Conservation (phyloP, 1,140 invertebrate genomes). For the Phthorimaea operculella region DNA sequence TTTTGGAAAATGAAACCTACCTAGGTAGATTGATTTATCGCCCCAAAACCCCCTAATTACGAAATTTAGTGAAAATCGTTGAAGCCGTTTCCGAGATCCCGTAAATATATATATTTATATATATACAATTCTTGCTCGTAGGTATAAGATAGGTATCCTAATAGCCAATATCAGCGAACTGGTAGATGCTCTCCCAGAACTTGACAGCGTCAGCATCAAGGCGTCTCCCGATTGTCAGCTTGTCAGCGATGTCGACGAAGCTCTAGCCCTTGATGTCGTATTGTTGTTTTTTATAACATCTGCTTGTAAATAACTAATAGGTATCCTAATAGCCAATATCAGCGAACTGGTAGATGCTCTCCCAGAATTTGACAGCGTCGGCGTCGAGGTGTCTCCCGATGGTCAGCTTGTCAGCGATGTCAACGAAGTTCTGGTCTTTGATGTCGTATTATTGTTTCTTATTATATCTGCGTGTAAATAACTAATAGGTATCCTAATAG, state of each 20-base stretch:
- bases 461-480: not conserved
- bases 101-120: no score
- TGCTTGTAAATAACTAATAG: not conserved
- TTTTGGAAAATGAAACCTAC: no score
- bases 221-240: constrained; percentile 12
- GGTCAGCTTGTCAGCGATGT: constrained; percentile 12
- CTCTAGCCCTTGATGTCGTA: not conserved
- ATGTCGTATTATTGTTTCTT: not conserved
- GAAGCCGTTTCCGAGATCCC: no score
- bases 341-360: no score
- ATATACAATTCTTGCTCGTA: no score
- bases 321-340: constrained; percentile 8
- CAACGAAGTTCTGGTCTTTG: constrained; percentile 4
- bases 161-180: constrained; percentile 13
- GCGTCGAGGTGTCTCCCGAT: constrained; percentile 10
- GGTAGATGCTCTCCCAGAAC: no score
- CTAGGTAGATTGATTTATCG: no score
- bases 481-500: not conserved
- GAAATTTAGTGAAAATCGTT: no score
- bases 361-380: constrained; percentile 22
- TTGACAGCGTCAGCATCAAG: constrained; percentile 10
- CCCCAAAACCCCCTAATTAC: no score
- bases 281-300: not conserved
- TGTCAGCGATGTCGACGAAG: constrained; percentile 9
- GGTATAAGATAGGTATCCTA: no score